These are phyloP conservation scores for Gonatopus flavifemur DNA, from an alignment of 1,140 invertebrate genomes.

Conservation along the genomic window DNA sequence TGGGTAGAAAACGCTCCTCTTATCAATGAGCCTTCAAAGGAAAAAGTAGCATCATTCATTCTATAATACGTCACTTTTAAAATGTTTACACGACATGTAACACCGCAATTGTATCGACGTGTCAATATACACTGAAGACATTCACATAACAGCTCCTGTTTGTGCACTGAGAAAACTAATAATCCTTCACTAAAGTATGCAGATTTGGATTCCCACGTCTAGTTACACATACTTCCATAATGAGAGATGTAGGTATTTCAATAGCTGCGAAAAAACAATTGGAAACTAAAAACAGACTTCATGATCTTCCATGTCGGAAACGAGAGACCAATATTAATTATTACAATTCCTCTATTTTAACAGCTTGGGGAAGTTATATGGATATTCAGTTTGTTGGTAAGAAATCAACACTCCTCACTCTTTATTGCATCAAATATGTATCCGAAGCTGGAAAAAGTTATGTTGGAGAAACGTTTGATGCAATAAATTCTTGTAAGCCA, in stretches of 20 bases:
- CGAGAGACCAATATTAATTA: conserved; percentile 38
- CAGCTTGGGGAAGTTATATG: conserved; percentile 41
- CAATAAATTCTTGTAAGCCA: conserved; percentile 24
- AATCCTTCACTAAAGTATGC: conserved; percentile 17
- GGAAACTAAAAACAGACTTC: conserved; percentile 29
- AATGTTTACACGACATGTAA: too few species aligned
- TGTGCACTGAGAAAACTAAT: conserved; percentile 18
- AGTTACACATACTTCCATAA: conserved; percentile 23
- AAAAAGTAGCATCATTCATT: too few species aligned
- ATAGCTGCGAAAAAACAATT: conserved; percentile 29
- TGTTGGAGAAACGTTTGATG: conserved; percentile 3
- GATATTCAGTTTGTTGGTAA: conserved; percentile 44
- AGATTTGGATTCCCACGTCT: conserved; percentile 33
- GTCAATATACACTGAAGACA: conserved; percentile 27
- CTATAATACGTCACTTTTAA: too few species aligned
- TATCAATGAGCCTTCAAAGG: too few species aligned
- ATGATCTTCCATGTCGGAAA: conserved; percentile 32
- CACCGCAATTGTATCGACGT: too few species aligned
- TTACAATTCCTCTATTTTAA: conserved; percentile 41
- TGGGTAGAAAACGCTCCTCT: too few species aligned
- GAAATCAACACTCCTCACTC: conserved; percentile 35
- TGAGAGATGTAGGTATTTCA: conserved; percentile 26
- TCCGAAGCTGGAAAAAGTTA: conserved; percentile 29
- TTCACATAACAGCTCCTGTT: conserved; percentile 26
- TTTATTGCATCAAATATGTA: conserved; percentile 36